Base-by-base conservation (phyloP, 2,888 invertebrate genomes). In the Drosophila tanythrix region DNA sequence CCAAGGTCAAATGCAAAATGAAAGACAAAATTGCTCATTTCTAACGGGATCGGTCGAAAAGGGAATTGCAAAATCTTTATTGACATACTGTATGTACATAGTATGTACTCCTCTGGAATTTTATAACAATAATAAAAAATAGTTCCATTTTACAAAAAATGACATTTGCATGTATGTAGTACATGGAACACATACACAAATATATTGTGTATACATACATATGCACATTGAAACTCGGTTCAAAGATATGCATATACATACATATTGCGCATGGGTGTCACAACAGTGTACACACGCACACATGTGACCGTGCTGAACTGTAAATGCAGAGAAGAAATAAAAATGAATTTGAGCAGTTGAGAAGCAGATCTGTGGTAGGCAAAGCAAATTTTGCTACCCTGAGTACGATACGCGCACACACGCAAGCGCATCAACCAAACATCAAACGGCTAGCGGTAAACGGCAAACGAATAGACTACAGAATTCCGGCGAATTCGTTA, bases 401-500 rank as follows among this genome's bases (percentile, higher is more conserved):
- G 36, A 57, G 62, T 70, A 13, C 13, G 4, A 48, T 15, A 60
- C 35, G 21, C 75, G 43, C 60, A 50, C 68, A 59, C 65, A 29
- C 69, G 61, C 61, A 64, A 74, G 75, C 65, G 62, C 75, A 13
- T n/a, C 13, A 33, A 21, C 7, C 18, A 7, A 36, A 8, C 31
- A 31, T 31, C 7, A 31, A 31, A 29, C 29, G 7, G 29, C 29
- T 7, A 29, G 29, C 7, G 1, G 7, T 4, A 48, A n/a, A 60
- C 5, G 6, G 21, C 35, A 52, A 58, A 21, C 25, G 21, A 62
- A 35, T 50, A 27, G 15, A 51, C 10, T 18, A 10, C 52, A 25
- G 15, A 53, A 58, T 48, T 33, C 40, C 72, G 62, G 71, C 72
- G 72, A 71, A 71, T 62, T 71, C 27, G 31, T 29, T 38, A 27